These are phyloP conservation scores for Pelobates cultripes DNA, from an alignment of 2,797 vertebrate genomes.

Conservation along the genomic window DNA sequence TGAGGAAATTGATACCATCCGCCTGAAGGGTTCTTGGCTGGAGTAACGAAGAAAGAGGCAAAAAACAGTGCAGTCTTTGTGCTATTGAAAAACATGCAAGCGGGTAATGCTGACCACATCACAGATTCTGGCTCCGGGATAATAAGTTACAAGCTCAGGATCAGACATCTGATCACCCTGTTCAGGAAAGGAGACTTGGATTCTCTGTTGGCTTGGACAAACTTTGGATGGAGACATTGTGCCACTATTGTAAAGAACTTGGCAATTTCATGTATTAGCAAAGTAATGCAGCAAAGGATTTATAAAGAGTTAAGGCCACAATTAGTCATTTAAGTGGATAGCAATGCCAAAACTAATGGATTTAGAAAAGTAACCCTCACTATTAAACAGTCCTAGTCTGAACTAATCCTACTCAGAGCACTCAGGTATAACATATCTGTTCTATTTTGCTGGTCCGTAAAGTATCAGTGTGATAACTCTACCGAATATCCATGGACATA, in stretches of 20 bases:
- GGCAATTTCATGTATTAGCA: neutral
- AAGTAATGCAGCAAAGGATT: neutral
- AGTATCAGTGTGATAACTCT: too few species aligned
- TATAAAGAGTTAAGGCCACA: neutral
- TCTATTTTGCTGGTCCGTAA: too few species aligned
- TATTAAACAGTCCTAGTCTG: too few species aligned
- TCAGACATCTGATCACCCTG: constrained; percentile 42
- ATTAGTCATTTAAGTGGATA: neutral
- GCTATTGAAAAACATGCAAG: constrained; percentile 11
- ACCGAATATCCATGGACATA: too few species aligned
- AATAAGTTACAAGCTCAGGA: constrained; percentile 37
- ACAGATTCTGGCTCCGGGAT: constrained; percentile 33
- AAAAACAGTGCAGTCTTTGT: constrained; percentile 42
- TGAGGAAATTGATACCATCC: constrained; percentile 29
- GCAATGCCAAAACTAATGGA: too few species aligned
- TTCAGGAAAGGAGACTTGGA: constrained; percentile 28
- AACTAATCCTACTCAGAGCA: too few species aligned
- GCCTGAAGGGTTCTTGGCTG: constrained; percentile 31
- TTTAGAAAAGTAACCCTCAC: too few species aligned
- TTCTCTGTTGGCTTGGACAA: constrained; percentile 21
- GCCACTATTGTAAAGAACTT: neutral
- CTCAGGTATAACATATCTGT: too few species aligned
- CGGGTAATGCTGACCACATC: constrained; percentile 34
- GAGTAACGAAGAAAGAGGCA: neutral
- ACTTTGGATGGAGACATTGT: constrained; percentile 18